Conservation (phyloP, 2,888 invertebrate species). For the Apamea monoglypha region DNA sequence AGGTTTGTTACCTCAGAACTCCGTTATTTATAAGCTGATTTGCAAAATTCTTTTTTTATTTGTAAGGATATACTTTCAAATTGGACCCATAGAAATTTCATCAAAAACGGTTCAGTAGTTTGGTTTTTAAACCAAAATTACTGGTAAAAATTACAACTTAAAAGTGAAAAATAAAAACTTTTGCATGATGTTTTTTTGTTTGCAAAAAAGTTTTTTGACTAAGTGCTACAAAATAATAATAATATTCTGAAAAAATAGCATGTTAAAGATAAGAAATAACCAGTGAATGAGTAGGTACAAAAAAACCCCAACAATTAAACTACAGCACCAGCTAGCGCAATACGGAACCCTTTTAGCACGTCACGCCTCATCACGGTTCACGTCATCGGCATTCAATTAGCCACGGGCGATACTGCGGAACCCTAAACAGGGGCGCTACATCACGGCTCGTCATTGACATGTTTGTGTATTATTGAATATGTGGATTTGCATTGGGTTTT, state of each 20-base stretch:
- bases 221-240: background rate
- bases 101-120: no score
- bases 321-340: background rate
- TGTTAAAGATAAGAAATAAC: no score
- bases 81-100: no score
- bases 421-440: constrained; percentile 62
- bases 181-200: no score
- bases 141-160: no score
- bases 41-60: no score
- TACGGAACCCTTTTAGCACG: constrained; percentile 68
- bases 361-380: constrained; percentile 70
- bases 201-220: no score
- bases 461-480: constrained; percentile 55
- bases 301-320: background rate
- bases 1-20: no score
- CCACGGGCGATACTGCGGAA: constrained; percentile 66
- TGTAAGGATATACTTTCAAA: no score
- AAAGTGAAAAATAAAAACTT: no score
- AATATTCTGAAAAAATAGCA: background rate
- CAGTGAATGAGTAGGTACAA: background rate
- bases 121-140: no score
- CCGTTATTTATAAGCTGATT: no score
- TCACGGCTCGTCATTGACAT: constrained; percentile 55
- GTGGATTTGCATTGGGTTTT: constrained; percentile 33
- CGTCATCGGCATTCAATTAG: constrained; percentile 77